Evolutionary conservation across 2,888 invertebrate genomes (phyloP).

Genomic region (Gisinianus flammeolus): DNA sequence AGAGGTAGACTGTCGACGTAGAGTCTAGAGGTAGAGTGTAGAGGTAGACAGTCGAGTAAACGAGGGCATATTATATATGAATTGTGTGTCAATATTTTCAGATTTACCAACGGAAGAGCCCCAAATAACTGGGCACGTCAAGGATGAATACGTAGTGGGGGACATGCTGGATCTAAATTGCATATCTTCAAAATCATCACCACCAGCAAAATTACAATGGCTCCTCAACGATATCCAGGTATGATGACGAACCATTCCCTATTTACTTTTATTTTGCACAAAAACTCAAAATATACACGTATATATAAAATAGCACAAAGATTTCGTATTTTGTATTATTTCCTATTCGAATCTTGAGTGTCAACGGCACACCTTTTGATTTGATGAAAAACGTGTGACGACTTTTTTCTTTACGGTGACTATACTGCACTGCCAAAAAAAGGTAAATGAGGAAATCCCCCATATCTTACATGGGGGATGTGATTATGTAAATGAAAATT

Average conservation of each 20-base stretch:
- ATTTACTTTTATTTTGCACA: constrained; percentile 34
- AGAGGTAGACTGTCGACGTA: background rate
- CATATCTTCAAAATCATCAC: constrained; percentile 77
- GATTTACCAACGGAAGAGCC: constrained; percentile 72
- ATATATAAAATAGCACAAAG: constrained; percentile 30
- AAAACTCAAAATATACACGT: background rate
- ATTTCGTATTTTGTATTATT: too few relatives aligned
- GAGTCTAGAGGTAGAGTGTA: background rate
- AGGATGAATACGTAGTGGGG: constrained; percentile 75
- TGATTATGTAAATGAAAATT: too few relatives aligned
- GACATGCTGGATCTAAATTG: constrained; percentile 77
- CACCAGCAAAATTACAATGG: constrained; percentile 77
- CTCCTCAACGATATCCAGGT: constrained; percentile 71
- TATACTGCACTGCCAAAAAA: too few relatives aligned
- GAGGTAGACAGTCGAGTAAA: background rate
- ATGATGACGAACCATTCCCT: constrained; percentile 37
- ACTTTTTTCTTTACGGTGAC: too few relatives aligned
- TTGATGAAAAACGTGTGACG: too few relatives aligned
- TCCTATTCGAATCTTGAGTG: too few relatives aligned
- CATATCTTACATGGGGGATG: too few relatives aligned
- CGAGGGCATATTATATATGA: constrained; percentile 1
- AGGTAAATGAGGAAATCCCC: too few relatives aligned
- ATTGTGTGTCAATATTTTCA: constrained; percentile 46
- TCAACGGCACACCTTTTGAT: too few relatives aligned
- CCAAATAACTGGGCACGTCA: constrained; percentile 72